These are phyloP conservation scores for Trichomalopsis sarcophagae DNA, from an alignment of 1,140 invertebrate genomes.

Conservation along the genomic window DNA sequence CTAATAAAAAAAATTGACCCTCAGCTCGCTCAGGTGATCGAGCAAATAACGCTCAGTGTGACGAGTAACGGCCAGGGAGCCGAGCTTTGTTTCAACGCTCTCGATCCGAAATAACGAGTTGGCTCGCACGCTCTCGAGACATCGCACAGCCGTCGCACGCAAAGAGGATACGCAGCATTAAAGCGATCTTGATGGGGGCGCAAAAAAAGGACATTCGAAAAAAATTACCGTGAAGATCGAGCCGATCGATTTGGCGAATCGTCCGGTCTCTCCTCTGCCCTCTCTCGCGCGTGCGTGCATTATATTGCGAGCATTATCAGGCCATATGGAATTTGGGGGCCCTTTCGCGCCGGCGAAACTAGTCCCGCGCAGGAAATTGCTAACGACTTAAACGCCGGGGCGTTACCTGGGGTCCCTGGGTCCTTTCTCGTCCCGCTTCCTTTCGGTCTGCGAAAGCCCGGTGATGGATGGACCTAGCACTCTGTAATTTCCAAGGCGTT, in stretches of 20 bases:
- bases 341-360: conserved; percentile 59
- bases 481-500: conserved; percentile 74
- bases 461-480: conserved; percentile 71
- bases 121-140: not conserved
- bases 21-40: too few species aligned
- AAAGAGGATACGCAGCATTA: conserved; percentile 17
- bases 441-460: conserved; percentile 50
- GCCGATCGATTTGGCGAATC: conserved; percentile 57
- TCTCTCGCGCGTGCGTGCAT: conserved; percentile 4
- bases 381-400: conserved; percentile 75
- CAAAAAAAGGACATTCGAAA: conserved; percentile 48
- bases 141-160: not conserved
- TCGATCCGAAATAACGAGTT: too few species aligned
- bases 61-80: too few species aligned
- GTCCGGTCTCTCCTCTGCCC: not conserved
- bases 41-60: too few species aligned
- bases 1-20: too few species aligned
- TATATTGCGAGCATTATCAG: conserved; percentile 64
- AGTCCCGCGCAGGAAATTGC: conserved; percentile 74
- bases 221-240: conserved; percentile 58
- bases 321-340: conserved; percentile 73
- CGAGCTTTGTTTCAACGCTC: too few species aligned
- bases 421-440: conserved; percentile 11
- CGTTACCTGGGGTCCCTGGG: conserved; percentile 57
- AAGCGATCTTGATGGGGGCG: not conserved